phyloP scores from a whole-genome alignment of 2,888 invertebrate genomes.

The Mesopsocus fuscifrons region DNA sequence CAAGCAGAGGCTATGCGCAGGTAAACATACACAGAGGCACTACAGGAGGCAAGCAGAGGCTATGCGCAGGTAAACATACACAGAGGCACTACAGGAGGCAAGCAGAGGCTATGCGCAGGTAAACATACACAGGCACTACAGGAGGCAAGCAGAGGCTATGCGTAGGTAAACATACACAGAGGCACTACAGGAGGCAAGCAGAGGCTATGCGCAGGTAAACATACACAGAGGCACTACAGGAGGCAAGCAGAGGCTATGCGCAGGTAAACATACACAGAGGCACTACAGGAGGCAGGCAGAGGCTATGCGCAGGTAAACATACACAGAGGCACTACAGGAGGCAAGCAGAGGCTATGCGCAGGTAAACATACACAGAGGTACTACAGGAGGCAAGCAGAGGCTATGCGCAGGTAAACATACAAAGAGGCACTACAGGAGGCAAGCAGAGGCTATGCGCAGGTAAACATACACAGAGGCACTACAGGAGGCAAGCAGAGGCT shows the following conservation, averaged over 20 bases:
- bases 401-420: slow-evolving; percentile 77
- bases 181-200: slow-evolving; percentile 65
- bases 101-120: slow-evolving; percentile 76
- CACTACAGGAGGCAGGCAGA: slow-evolving; percentile 71
- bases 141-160: not conserved
- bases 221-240: not conserved
- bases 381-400: slow-evolving; percentile 69
- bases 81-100: too few relatives aligned
- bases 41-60: not conserved
- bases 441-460: slow-evolving; percentile 75
- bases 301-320: slow-evolving; percentile 53
- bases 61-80: too few relatives aligned
- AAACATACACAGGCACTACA: slow-evolving; percentile 12
- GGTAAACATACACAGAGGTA: too few relatives aligned
- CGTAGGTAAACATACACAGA: too few relatives aligned
- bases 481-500: not conserved
- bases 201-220: slow-evolving; percentile 64
- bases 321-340: not conserved
- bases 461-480: slow-evolving; percentile 19
- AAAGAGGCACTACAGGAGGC: slow-evolving; percentile 80
- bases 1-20: slow-evolving; percentile 84
- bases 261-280: too few relatives aligned
- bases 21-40: slow-evolving; percentile 19
- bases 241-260: not conserved
- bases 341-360: not conserved